Percentiles rank a stretch among this genome's conserved stretches.
Conservation (phyloP, 1,140 invertebrate genomes). For the Drosophila funebris region DNA sequence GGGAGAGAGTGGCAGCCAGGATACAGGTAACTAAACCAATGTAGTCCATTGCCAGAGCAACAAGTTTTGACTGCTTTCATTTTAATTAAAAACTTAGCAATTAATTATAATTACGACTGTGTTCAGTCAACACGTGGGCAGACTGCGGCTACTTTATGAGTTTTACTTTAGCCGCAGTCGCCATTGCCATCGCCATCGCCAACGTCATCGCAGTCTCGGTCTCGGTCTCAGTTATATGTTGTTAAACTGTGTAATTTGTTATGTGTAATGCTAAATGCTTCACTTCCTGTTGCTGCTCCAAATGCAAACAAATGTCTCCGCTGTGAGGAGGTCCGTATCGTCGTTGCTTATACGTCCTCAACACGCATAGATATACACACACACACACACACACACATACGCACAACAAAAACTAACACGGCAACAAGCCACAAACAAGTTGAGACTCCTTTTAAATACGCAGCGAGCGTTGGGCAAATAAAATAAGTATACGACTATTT, state of each 20-base stretch:
- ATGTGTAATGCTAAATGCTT: slow-evolving; percentile 63
- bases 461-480: slow-evolving; percentile 56
- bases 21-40: slow-evolving; percentile 76
- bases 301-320: slow-evolving; percentile 73
- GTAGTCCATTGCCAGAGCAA: neutral
- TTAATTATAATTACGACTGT: slow-evolving; percentile 68
- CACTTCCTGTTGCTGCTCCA: slow-evolving; percentile 56
- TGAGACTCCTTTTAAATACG: slow-evolving; percentile 68
- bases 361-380: slow-evolving; percentile 52
- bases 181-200: too few relatives aligned
- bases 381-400: slow-evolving; percentile 48
- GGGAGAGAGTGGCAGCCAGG: slow-evolving; percentile 83
- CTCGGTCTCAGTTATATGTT: neutral
- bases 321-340: slow-evolving; percentile 20
- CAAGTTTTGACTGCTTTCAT: slow-evolving; percentile 26
- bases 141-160: slow-evolving; percentile 19
- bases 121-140: slow-evolving; percentile 50
- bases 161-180: neutral
- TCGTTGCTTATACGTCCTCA: slow-evolving; percentile 60
- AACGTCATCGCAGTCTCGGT: neutral
- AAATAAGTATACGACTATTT: slow-evolving; percentile 44
- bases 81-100: slow-evolving; percentile 61
- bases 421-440: slow-evolving; percentile 58
- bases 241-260: slow-evolving; percentile 59
- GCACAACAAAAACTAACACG: neutral